Evolutionary conservation across 1,140 invertebrate species (phyloP).

Genomic region (Drosophila punjabiensis): DNA sequence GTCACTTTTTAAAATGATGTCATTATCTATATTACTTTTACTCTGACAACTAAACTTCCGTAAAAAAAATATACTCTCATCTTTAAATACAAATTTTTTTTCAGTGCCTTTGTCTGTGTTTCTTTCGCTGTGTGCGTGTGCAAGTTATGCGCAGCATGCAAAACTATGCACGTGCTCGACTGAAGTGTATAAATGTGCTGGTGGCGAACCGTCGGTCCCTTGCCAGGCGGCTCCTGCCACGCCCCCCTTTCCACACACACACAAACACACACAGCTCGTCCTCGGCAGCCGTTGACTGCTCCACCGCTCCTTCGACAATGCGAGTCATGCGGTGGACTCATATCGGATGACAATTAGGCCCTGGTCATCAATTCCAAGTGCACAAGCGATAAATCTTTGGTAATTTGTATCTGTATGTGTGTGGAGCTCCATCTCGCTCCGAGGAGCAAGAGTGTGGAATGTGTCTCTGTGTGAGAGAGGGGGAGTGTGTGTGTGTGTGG

Average conservation of each 20-base stretch:
- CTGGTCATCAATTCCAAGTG: constrained; percentile 83
- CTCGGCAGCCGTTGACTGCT: constrained; percentile 35
- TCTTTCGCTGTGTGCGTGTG: constrained; percentile 25
- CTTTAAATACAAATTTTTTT: background rate
- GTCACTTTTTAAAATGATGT: too few species aligned
- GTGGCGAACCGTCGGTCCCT: constrained; percentile 50
- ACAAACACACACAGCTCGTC: constrained; percentile 8
- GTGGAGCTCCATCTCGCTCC: constrained; percentile 27
- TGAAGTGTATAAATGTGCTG: constrained; percentile 81
- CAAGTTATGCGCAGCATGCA: constrained; percentile 82
- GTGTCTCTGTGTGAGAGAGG: constrained; percentile 1
- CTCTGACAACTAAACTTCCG: too few species aligned
- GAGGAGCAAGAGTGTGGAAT: background rate
- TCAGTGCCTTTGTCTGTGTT: constrained; percentile 39
- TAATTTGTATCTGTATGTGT: constrained; percentile 72
- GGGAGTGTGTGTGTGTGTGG: constrained; percentile 12
- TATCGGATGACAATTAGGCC: constrained; percentile 84
- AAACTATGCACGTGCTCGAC: constrained; percentile 78
- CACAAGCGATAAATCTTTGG: constrained; percentile 83
- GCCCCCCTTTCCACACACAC: constrained; percentile 27
- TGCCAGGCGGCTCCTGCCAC: constrained; percentile 37
- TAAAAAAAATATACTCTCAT: too few species aligned
- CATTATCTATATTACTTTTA: too few species aligned
- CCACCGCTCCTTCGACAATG: constrained; percentile 68
- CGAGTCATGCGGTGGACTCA: constrained; percentile 82